Percentiles rank a stretch among this genome's conserved stretches.
These are phyloP conservation scores for Epiperipatus broadwayi DNA, from an alignment of 2,888 invertebrate genomes.

Conservation along the genomic window DNA sequence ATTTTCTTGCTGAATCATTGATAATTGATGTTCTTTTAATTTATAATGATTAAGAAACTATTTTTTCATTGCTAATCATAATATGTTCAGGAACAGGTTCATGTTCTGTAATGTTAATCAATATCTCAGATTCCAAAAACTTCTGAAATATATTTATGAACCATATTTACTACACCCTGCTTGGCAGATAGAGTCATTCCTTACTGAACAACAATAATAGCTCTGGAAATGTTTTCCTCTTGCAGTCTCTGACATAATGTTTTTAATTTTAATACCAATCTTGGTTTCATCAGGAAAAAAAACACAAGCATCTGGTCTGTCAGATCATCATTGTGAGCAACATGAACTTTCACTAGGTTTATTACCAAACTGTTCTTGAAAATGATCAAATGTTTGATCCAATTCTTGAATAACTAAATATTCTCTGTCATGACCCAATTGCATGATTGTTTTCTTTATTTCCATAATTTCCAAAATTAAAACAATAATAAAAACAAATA, in stretches of 20 bases:
- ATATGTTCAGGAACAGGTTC: conserved; percentile 97
- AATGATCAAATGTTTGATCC: conserved; percentile 92
- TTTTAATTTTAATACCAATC: conserved; percentile 92
- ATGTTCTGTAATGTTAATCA: conserved; percentile 95
- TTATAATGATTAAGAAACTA: conserved; percentile 66
- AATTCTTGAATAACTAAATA: conserved; percentile 97
- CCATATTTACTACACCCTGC: conserved; percentile 90
- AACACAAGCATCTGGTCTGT: conserved; percentile 99
- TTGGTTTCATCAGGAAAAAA: conserved; percentile 97
- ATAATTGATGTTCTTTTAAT: conserved; percentile 92
- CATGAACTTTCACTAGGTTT: conserved; percentile 93
- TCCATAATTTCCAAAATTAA: conserved; percentile 94
- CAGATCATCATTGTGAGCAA: conserved; percentile 97
- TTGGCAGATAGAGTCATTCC: conserved; percentile 99
- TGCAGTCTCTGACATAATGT: conserved; percentile 98
- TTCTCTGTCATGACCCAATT: conserved; percentile 93
- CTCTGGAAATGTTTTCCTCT: conserved; percentile 93
- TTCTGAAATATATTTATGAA: conserved; percentile 97
- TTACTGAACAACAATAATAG: conserved; percentile 90
- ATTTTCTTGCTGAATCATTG: conserved; percentile 95
- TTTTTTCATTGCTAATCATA: conserved; percentile 92
- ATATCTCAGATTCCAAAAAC: conserved; percentile 50
- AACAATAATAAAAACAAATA: too few relatives aligned
- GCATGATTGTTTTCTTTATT: conserved; percentile 95
- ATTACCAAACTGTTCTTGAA: conserved; percentile 89